phyloP scores from a whole-genome alignment of 2,113 vertebrate species.

The Papio anubis region DNA sequence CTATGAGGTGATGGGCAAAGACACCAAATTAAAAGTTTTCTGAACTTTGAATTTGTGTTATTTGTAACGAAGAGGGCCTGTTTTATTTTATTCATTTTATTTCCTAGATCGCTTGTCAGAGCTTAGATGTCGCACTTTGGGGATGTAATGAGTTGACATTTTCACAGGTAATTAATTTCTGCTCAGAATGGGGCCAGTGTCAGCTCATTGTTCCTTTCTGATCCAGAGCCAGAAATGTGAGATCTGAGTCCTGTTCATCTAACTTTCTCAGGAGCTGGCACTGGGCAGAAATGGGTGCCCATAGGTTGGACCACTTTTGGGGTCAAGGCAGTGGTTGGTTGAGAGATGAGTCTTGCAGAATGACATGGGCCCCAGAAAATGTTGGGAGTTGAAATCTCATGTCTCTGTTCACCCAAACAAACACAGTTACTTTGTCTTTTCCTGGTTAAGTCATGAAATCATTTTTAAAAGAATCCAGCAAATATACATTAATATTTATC shows the following conservation, averaged over 20 bases:
- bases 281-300: not conserved
- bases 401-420: not conserved
- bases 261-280: not conserved
- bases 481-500: not conserved
- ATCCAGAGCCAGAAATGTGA: not conserved
- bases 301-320: not conserved
- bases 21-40: not conserved
- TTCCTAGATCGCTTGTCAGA: not conserved
- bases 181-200: not conserved
- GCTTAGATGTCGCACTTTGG: not conserved
- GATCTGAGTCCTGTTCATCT: not conserved
- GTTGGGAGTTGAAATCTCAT: not conserved
- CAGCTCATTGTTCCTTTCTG: not conserved
- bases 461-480: not conserved
- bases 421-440: not conserved
- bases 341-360: not conserved
- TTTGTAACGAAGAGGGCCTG: not conserved
- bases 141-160: not conserved
- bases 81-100: not conserved
- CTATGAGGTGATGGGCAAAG: not conserved
- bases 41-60: not conserved
- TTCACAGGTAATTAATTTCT: slow-evolving; percentile 3
- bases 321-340: not conserved
- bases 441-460: not conserved
- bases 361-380: not conserved